Evolutionary conservation across 2,888 invertebrate genomes (phyloP), one percentile per base, ranked within the genome.

Genomic region (Macaria notata): DNA sequence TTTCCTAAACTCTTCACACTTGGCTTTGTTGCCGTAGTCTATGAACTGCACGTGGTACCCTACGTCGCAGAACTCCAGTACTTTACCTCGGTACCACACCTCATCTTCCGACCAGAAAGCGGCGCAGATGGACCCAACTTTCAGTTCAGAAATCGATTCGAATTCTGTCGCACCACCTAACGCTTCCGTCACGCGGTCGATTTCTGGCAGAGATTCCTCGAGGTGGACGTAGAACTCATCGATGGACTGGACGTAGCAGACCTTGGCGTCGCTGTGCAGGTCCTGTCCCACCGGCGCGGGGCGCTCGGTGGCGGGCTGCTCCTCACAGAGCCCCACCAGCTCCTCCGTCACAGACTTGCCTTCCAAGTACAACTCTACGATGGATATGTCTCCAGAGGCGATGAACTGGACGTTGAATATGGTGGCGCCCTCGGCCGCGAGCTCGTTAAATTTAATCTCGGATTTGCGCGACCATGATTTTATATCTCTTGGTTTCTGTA

Each of bases 221-320:
- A 94, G 81, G 65, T 95, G 96, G 5, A 96, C 89, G 85, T 95
- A 96, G 76, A 96, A 96, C 64, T 96, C 95, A 31, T 93, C 93
- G 0, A 94, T 92, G 0, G 94, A 94, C 70, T 94, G 94, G 1
- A 94, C 88, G 69, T 94, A 94, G 70, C 94, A 94, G 1, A 96
- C 90, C 72, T 93, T 94, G 8, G 94, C 95, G 7, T 92, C 93
- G 64, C 86, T 82, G 31, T 80, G 76, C 46, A 84, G 72, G 57
- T 90, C 92, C 67, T 84, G 85, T 0, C 92, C 87, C 0, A 86
- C 77, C 0, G 90, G 90, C 4, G 85, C 79, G 48, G 70, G 92
- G 73, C 84, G 83, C 76, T 73, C 93, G 43, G 78, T 49, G 8
- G 72, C 63, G 7, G 76, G 81, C 9, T 79, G 78, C 61, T 84